These are phyloP conservation scores for Deladenus siricidicola DNA, from an alignment of 2,888 invertebrate species.

Conservation along the genomic window DNA sequence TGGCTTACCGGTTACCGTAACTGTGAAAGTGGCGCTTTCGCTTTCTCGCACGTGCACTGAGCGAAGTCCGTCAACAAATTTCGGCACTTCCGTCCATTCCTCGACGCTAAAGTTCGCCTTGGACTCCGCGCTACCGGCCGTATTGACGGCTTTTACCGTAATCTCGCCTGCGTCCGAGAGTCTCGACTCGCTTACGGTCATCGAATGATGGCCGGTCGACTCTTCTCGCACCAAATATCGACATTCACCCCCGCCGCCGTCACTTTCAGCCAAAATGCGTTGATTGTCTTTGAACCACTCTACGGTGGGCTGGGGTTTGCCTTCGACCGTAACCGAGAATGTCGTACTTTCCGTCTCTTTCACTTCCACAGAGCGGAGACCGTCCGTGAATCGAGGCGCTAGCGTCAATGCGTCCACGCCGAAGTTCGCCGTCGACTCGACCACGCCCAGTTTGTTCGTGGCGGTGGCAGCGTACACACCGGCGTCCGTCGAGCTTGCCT, in stretches of 20 bases:
- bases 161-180: slow-evolving; percentile 90
- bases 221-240: slow-evolving; percentile 61
- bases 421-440: slow-evolving; percentile 25
- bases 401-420: slow-evolving; percentile 26
- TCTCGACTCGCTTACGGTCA: slow-evolving; percentile 88
- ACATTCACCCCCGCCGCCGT: slow-evolving; percentile 55
- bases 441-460: slow-evolving; percentile 25
- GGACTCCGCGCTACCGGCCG: slow-evolving; percentile 55
- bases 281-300: slow-evolving; percentile 80
- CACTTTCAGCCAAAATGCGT: slow-evolving; percentile 31
- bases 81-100: slow-evolving; percentile 61
- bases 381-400: slow-evolving; percentile 25
- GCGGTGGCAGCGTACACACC: slow-evolving; percentile 46
- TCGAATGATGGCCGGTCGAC: slow-evolving; percentile 59
- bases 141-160: slow-evolving; percentile 72
- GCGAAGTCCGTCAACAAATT: slow-evolving; percentile 67
- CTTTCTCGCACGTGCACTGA: slow-evolving; percentile 78
- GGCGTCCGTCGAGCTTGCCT: slow-evolving; percentile 40
- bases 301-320: slow-evolving; percentile 37
- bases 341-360: slow-evolving; percentile 14
- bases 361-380: slow-evolving; percentile 44
- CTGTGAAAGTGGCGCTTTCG: slow-evolving; percentile 74
- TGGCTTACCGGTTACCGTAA: slow-evolving; percentile 67
- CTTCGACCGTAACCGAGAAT: slow-evolving; percentile 22
- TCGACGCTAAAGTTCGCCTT: slow-evolving; percentile 34